phyloP scores from a whole-genome alignment of 2,113 vertebrate species.

The Phalacrocorax carbo region DNA sequence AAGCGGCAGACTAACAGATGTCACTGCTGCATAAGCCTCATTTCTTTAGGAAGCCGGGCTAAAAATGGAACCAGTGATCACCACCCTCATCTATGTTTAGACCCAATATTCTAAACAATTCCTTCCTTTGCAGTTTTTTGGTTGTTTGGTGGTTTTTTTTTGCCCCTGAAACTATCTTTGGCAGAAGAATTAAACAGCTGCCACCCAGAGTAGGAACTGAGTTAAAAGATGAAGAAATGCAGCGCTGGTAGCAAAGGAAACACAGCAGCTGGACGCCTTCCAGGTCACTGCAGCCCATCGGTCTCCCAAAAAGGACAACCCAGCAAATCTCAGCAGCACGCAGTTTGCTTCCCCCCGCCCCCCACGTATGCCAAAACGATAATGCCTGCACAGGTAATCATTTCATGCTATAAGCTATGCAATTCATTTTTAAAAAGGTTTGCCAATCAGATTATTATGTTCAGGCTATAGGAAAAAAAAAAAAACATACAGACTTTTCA shows the following conservation, averaged over 20 bases:
- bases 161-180: neutral
- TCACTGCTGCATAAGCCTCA: neutral
- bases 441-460: neutral
- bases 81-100: conserved; percentile 9
- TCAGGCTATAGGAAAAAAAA: neutral
- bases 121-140: neutral
- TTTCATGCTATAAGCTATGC: neutral
- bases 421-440: neutral
- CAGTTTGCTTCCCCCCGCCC: neutral
- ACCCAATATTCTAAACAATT: neutral
- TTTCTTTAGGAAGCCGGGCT: neutral
- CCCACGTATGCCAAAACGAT: neutral
- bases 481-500: neutral
- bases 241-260: neutral
- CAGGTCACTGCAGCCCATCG: conserved; percentile 1
- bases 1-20: neutral
- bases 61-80: neutral
- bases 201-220: neutral
- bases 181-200: conserved; percentile 38
- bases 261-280: conserved; percentile 25
- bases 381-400: neutral
- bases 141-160: neutral
- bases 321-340: neutral
- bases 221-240: neutral
- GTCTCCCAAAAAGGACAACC: neutral